Conservation (phyloP, 2,888 invertebrate genomes). For the Physocephala rufipes region DNA sequence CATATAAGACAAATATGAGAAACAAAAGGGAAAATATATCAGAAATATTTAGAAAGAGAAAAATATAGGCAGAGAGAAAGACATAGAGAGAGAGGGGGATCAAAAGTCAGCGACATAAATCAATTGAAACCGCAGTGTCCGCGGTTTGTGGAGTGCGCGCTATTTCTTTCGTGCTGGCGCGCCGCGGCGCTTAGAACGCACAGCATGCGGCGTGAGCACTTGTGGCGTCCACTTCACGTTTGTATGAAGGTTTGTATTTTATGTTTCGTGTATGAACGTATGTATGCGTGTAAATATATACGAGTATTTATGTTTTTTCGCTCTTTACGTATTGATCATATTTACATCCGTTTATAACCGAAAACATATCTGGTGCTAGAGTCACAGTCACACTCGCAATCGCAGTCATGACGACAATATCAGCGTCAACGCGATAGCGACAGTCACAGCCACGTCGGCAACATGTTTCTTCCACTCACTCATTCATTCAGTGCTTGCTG, state of each 20-base stretch:
- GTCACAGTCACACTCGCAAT: too few species aligned
- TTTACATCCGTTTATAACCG: not conserved
- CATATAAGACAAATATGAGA: too few species aligned
- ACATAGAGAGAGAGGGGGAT: conserved; percentile 39
- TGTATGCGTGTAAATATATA: too few species aligned
- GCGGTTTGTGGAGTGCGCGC: too few species aligned
- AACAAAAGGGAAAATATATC: too few species aligned
- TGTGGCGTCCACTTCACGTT: conserved; percentile 11
- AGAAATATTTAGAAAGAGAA: not conserved
- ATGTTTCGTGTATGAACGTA: too few species aligned
- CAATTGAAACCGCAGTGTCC: conserved; percentile 26
- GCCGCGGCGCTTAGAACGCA: conserved; percentile 33
- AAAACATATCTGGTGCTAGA: too few species aligned
- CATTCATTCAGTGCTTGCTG: not conserved
- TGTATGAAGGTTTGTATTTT: too few species aligned
- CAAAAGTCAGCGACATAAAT: conserved; percentile 43
- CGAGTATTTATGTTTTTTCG: conserved; percentile 3
- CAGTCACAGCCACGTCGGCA: too few species aligned
- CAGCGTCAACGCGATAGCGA: too few species aligned
- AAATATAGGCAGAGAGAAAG: conserved; percentile 40
- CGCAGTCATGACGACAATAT: too few species aligned
- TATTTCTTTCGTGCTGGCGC: not conserved
- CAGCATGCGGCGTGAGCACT: conserved; percentile 35
- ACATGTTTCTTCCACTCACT: not conserved
- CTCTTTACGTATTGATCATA: not conserved